Percentiles rank a stretch among this genome's conserved stretches.
Evolutionary conservation across 2,113 vertebrate genomes (phyloP).

Genomic region (Chionomys nivalis): DNA sequence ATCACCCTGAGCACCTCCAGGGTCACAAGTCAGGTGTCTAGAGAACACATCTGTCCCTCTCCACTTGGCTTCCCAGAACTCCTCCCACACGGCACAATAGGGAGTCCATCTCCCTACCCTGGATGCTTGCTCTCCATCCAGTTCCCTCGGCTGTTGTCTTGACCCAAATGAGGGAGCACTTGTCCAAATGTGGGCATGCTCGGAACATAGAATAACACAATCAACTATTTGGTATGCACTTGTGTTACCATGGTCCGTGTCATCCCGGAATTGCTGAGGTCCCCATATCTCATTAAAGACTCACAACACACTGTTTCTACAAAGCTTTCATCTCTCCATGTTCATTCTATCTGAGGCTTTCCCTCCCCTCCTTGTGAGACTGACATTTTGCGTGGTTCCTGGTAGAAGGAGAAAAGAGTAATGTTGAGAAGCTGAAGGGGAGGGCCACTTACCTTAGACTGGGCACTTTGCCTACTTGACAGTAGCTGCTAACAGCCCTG

Average conservation of each 20-base stretch:
- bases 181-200: not conserved
- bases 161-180: not conserved
- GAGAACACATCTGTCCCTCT: too few relatives aligned
- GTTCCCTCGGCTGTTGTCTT: not conserved
- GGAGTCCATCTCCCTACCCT: not conserved
- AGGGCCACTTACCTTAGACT: too few relatives aligned
- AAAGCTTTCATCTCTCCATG: not conserved
- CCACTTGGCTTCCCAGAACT: not conserved
- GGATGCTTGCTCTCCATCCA: not conserved
- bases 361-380: not conserved
- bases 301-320: not conserved
- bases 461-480: not conserved
- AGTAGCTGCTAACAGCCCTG: not conserved
- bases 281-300: not conserved
- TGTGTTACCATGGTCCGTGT: not conserved
- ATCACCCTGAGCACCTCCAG: not conserved
- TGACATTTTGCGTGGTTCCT: not conserved
- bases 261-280: not conserved
- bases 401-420: too few relatives aligned
- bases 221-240: not conserved
- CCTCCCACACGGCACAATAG: not conserved
- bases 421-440: not conserved
- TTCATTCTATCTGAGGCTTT: not conserved
- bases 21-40: not conserved
- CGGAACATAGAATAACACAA: fast-evolving